These are phyloP conservation scores for Ganaspis sp. DNA, from an alignment of 1,140 invertebrate species.

Conservation along the genomic window DNA sequence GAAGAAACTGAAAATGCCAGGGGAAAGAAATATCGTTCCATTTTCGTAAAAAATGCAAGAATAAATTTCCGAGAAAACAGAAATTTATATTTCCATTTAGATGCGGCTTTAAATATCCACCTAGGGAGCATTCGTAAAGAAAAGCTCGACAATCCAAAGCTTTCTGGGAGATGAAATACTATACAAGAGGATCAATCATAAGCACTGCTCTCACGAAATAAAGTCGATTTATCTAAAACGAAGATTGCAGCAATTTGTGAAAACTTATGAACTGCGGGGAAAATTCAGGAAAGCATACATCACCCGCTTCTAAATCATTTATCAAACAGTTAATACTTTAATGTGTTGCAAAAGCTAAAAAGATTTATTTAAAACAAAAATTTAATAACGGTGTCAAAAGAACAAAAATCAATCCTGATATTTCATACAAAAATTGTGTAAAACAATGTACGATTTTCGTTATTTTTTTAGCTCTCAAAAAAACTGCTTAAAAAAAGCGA, in stretches of 20 bases:
- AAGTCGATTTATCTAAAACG: background rate
- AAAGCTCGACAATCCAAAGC: background rate
- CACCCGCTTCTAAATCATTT: background rate
- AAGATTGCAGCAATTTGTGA: background rate
- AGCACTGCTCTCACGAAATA: background rate
- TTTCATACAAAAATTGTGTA: too few relatives aligned
- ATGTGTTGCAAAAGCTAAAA: too few relatives aligned
- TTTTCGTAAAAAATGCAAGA: background rate
- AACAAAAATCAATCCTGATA: too few relatives aligned
- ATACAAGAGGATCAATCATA: conserved; percentile 1
- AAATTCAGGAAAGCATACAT: background rate
- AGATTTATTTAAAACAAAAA: too few relatives aligned
- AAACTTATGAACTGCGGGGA: background rate
- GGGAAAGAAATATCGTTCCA: background rate
- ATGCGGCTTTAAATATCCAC: background rate
- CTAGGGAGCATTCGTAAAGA: background rate
- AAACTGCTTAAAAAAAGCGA: too few relatives aligned
- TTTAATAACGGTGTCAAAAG: too few relatives aligned
- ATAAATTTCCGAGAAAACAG: conserved; percentile 15
- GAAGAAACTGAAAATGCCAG: background rate
- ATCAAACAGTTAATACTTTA: background rate
- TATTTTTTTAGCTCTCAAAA: too few relatives aligned
- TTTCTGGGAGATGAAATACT: conserved; percentile 17
- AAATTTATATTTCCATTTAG: conserved; percentile 18
- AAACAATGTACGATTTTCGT: too few relatives aligned